Evolutionary conservation across 2,888 invertebrate species (phyloP), one percentile per base, ranked within the genome.

Genomic region (Scrobipalpa costella): DNA sequence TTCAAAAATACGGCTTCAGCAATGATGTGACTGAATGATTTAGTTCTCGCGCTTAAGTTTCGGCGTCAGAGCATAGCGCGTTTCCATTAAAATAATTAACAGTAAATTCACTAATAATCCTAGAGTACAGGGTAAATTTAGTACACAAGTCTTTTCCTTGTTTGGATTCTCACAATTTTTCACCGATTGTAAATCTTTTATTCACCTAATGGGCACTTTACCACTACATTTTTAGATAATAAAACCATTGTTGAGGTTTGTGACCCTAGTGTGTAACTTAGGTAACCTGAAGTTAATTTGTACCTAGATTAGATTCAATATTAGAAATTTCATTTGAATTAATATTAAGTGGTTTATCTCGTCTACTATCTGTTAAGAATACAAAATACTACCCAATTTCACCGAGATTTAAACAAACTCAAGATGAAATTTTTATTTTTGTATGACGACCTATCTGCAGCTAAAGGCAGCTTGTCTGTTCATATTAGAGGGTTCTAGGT

Each of bases 121-220:
- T 90, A 90, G 89, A 88, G 83, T 87, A 91, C 91, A 91, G 91
- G 91, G 91, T 91, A 91, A 90, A 85, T 80, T 86, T 90, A 90
- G 85, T 83, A 88, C 87, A 87, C 88, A 78, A 82, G 73, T 83
- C 81, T 81, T 81, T 80, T 83, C 80, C 77, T 88, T 78, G 77
- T 90, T 90, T 88, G 76, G 81, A 85, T 80, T 87, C 78, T 85
- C 88, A 89, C 89, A 78, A 72, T 74, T 85, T 81, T 84, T 86
- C 89, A 90, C 88, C 71, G 80, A 86, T 84, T 84, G 81, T 84
- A 85, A 78, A 79, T 84, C 82, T 88, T 85, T 81, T 75, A 80
- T 79, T 84, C 88, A 88, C 87, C 84, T 84, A 44, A 83, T 83
- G 76, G 85, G 90, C 90, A 90, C 90, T 80, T 84, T 80, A 84